Percentiles rank a stretch among this genome's conserved stretches.
phyloP scores from a whole-genome alignment of 2,888 invertebrate genomes.

The Dryobota labecula region DNA sequence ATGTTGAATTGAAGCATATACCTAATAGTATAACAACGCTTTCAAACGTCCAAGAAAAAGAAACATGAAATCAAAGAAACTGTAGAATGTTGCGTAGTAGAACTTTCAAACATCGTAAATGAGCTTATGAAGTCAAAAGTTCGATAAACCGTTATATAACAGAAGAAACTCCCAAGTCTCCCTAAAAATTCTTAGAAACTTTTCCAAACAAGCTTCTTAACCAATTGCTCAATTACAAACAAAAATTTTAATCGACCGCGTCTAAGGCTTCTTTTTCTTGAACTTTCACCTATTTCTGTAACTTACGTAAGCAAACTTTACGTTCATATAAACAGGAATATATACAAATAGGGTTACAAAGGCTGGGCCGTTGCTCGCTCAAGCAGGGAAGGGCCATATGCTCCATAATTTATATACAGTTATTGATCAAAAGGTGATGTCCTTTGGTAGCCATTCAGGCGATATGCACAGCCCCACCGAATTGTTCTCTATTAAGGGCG shows the following conservation, averaged over 20 bases:
- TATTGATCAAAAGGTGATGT: constrained; percentile 90
- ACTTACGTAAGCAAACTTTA: constrained; percentile 48
- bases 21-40: not conserved
- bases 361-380: constrained; percentile 81
- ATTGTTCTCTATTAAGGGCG: constrained; percentile 86
- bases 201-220: constrained; percentile 5
- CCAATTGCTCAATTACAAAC: constrained; percentile 29
- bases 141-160: constrained; percentile 24
- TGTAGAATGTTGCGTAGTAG: not conserved
- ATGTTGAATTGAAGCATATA: not conserved
- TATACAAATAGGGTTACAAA: constrained; percentile 76
- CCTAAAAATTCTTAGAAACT: constrained; percentile 7
- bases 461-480: constrained; percentile 80
- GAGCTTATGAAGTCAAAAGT: not conserved
- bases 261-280: constrained; percentile 42
- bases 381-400: constrained; percentile 89
- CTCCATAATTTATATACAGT: constrained; percentile 90
- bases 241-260: constrained; percentile 18
- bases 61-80: not conserved
- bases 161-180: not conserved
- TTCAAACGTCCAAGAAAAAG: not conserved
- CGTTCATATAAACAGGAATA: constrained; percentile 69
- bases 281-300: constrained; percentile 37
- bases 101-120: constrained; percentile 4
- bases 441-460: constrained; percentile 88